Evolutionary conservation across 1,140 invertebrate genomes (phyloP), one percentile per base, ranked within the genome.

Genomic region (Xylocopa sonorina): DNA sequence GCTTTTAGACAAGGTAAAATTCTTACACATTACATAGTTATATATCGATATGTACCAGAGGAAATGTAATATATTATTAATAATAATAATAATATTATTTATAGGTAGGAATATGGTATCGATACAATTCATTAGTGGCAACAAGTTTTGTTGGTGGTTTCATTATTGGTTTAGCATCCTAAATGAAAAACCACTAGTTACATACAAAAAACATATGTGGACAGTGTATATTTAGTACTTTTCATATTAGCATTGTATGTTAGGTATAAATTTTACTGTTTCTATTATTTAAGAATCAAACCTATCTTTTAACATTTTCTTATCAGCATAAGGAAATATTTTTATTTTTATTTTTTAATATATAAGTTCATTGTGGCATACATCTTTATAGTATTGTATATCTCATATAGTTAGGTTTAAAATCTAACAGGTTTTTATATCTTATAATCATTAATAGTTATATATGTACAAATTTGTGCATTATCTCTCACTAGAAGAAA

Each of bases 131-230:
- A 80, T 95, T 95, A 92, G 94, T 97, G 90, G 95, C 96, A 77
- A 94, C 95, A 90, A 96, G 97, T 91, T 98, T 97, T 94, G 93
- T 95, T 92, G 97, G 97, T 91, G 97, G 97, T 91, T 97, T 98
- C 93, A 94, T 98, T 87, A 94, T 98, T 91, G 97, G 97, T 85
- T 93, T 97, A 90, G 95, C 96, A 67, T 95, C 95, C 69, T 95
- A 67, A 88, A 82, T 77, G 43, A 78, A 50, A 67, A 66, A 74
- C 64, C 58, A 58, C 57, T 78, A 34, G 58, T 80, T 80, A 81
- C 82, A 41, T 81, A 85, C 4, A 76, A 12, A n/a, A 60, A 77
- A 78, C 58, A 10, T 41, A 14, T 64, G 64, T 14, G 0, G 50
- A 79, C 18, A 32, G 14, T 80, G 53, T 82, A 74, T 80, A 63